Evolutionary conservation across 2,888 invertebrate species (phyloP), one percentile per base, ranked within the genome.

Genomic region (Thera obeliscata): DNA sequence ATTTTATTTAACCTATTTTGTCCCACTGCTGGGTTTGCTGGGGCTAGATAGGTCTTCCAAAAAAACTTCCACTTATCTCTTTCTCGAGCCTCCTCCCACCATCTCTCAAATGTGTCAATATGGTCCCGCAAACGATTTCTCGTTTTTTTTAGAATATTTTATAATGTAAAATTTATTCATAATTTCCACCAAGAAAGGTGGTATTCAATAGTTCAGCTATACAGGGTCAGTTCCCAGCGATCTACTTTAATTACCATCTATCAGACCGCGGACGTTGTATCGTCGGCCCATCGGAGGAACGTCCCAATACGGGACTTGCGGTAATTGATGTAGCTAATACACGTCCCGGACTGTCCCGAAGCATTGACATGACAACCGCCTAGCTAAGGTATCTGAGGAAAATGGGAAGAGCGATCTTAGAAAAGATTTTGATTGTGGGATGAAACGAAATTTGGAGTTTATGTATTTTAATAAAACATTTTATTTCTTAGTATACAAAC

Each of bases 221-320:
- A 22, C 6, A 56, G 62, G 73, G 70, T 73, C 67, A 71, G 59
- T 71, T 71, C 72, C 72, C 70, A 71, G 64, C 74, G 78, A 77
- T 80, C 81, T 77, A 80, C 77, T 84, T 86, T 88, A 87, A 88
- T 89, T 88, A 88, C 79, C 80, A 87, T 86, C 88, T 81, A 88
- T 89, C 89, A 85, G 67, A 57, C 65, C 77, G 76, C 80, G 69
- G 80, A 74, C 75, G 69, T 76, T 76, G 79, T 84, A 86, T 86
- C 87, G 80, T 66, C 22, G 22, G 22, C 72, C 75, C 70, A 78
- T 81, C 79, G 73, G 66, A 66, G 73, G 70, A 71, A 67, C 74
- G 73, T 74, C 77, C 75, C 80, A 70, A 78, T 75, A 78, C 81
- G 81, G 79, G 74, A 72, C 73, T 72, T 73, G 74, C 75, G 66